These are phyloP conservation scores for Axea sp. DNA, from an alignment of 2,888 invertebrate genomes.

Conservation along the genomic window DNA sequence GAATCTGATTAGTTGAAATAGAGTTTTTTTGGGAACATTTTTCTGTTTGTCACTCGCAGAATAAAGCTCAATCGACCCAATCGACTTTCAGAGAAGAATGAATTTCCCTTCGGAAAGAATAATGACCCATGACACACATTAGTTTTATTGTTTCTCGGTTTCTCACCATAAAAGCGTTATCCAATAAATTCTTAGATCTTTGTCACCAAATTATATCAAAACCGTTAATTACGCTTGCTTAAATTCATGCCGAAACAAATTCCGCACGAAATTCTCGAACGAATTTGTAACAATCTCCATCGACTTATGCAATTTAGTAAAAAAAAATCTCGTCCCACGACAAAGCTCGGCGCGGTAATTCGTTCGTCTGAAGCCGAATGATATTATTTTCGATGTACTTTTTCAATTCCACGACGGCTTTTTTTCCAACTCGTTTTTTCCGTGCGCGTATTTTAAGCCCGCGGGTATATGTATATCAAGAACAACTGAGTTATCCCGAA, in stretches of 20 bases:
- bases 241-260: not conserved
- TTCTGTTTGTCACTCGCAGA: slow-evolving; percentile 53
- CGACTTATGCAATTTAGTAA: too few relatives aligned
- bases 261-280: too few relatives aligned
- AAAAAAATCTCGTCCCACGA: too few relatives aligned
- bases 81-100: slow-evolving; percentile 44
- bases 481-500: slow-evolving; percentile 37
- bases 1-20: slow-evolving; percentile 43
- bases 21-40: slow-evolving; percentile 40
- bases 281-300: too few relatives aligned
- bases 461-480: too few relatives aligned
- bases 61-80: slow-evolving; percentile 47
- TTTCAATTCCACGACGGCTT: too few relatives aligned
- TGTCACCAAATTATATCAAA: slow-evolving; percentile 18
- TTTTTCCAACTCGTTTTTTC: too few relatives aligned
- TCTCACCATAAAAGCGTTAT: slow-evolving; percentile 39
- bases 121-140: slow-evolving; percentile 44
- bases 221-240: slow-evolving; percentile 7
- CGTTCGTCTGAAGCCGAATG: too few relatives aligned
- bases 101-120: slow-evolving; percentile 41
- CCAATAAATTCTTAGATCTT: slow-evolving; percentile 14
- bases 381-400: too few relatives aligned
- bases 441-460: too few relatives aligned
- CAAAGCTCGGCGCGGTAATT: too few relatives aligned
- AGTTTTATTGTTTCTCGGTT: slow-evolving; percentile 47